Evolutionary conservation across 2,888 invertebrate species (phyloP), one percentile per base, ranked within the genome.

Genomic region (Sesia apiformis): DNA sequence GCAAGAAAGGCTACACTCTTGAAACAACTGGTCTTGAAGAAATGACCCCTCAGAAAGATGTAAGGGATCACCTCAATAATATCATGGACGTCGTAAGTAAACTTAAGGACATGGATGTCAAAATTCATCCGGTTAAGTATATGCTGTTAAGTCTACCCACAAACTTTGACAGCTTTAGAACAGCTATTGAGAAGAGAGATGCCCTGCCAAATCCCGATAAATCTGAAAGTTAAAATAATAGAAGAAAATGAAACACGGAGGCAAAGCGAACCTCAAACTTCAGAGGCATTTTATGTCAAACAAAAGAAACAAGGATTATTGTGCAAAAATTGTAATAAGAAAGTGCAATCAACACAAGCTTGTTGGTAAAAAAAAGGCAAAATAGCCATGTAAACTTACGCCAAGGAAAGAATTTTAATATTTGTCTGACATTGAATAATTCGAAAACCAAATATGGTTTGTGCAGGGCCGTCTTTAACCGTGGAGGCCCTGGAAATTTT

Each of bases 21-120:
- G 7, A 82, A 83, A 53, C 63, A 69, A 43, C 58, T 81, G 3
- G 67, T 68, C 3, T 54, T 76, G 4, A 67, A 67, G 5, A 67
- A 41, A 77, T 81, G 76, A 49, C 54, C 8, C 69, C 54, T 23
- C 69, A 76, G 23, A 66, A 61, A 2, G 72, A 77, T 54, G 63
- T 78, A 3, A 61, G 70, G 8, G 66, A 70, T 6, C 77, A 78
- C 58, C 52, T 78, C 3, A 62, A 62, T 41, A 63, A 62, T 8
- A 76, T 79, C 55, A 74, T 78, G 54, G 74, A 76, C 38, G 60
- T 66, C 3, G 70, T 79, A 5, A 69, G 70, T 50, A 76, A 74
- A 57, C 53, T 79, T 5, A 62, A 59, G 40, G 72, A 75, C 7
- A 74, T 74, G 61, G 66, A 63, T 4, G 57, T 74, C 4, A 54